These are phyloP conservation scores for Oreohelix idahoensis DNA, from an alignment of 1,140 invertebrate species.

Conservation along the genomic window DNA sequence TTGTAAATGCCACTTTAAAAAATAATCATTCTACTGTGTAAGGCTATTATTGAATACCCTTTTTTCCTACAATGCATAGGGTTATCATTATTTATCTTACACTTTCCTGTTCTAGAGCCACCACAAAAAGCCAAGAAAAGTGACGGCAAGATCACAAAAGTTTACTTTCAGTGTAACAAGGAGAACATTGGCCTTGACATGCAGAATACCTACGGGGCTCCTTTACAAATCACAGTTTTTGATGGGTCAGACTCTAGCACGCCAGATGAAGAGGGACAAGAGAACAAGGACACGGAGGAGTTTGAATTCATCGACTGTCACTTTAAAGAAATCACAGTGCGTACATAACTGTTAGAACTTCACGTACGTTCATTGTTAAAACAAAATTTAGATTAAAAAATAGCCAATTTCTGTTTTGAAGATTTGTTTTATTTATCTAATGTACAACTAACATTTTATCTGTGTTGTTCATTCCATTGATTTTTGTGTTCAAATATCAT, in stretches of 20 bases:
- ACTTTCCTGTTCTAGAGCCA: neutral
- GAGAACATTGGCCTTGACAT: neutral
- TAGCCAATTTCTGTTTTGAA: too few relatives aligned
- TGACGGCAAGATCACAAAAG: constrained; percentile 3
- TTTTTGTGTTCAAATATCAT: too few relatives aligned
- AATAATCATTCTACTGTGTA: too few relatives aligned
- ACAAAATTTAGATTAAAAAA: too few relatives aligned
- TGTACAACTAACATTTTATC: too few relatives aligned
- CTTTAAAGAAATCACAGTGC: constrained; percentile 27
- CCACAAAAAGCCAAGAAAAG: neutral
- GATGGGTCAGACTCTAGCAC: constrained; percentile 15
- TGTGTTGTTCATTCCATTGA: too few relatives aligned
- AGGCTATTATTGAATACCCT: too few relatives aligned
- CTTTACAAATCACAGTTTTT: constrained; percentile 20
- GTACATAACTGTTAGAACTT: neutral
- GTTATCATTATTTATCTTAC: too few relatives aligned
- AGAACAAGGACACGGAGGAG: constrained; percentile 17
- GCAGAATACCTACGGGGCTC: neutral
- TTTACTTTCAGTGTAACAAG: constrained; percentile 26
- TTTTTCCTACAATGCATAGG: too few relatives aligned
- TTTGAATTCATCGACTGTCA: constrained; percentile 36
- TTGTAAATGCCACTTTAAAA: too few relatives aligned
- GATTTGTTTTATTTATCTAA: too few relatives aligned
- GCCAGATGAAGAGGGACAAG: neutral
- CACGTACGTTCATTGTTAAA: too few relatives aligned